A percentile compares a stretch with the other conserved stretches of the same genome.
These are phyloP conservation scores for Mus spretus DNA, from an alignment of 2,797 vertebrate species.

Conservation along the genomic window DNA sequence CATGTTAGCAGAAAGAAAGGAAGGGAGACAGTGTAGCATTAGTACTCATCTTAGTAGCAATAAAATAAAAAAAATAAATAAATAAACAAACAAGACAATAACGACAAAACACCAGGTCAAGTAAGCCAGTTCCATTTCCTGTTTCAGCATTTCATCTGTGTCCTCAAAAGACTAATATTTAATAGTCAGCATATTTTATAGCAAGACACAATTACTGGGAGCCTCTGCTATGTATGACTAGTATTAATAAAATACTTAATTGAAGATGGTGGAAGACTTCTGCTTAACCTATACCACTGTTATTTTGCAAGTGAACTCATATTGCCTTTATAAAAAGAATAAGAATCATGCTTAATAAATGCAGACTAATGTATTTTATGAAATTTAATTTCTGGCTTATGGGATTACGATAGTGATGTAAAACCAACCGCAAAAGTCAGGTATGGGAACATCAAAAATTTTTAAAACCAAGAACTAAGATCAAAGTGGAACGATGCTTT, in stretches of 20 bases:
- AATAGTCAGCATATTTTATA: background rate
- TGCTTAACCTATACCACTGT: background rate
- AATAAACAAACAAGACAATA: background rate
- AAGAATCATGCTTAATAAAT: conserved; percentile 37
- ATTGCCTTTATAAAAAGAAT: conserved; percentile 27
- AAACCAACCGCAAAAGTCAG: background rate
- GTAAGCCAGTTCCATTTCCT: background rate
- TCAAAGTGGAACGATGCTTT: background rate
- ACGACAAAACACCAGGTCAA: background rate
- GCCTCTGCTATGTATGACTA: conserved; percentile 15
- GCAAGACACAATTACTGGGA: background rate
- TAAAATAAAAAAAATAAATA: background rate
- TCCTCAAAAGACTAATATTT: conserved; percentile 24
- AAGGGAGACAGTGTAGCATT: background rate
- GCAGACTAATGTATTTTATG: background rate
- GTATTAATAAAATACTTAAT: conserved; percentile 54
- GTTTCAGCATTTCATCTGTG: background rate
- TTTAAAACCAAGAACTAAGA: background rate
- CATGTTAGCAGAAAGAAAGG: background rate
- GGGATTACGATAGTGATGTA: conserved; percentile 24
- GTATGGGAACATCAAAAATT: too few species aligned
- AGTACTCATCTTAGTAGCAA: background rate
- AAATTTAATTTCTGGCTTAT: conserved; percentile 37
- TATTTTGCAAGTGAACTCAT: conserved; percentile 30
- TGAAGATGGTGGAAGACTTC: background rate